phyloP scores from a whole-genome alignment of 2,113 vertebrate genomes.

The Marmota monax region DNA sequence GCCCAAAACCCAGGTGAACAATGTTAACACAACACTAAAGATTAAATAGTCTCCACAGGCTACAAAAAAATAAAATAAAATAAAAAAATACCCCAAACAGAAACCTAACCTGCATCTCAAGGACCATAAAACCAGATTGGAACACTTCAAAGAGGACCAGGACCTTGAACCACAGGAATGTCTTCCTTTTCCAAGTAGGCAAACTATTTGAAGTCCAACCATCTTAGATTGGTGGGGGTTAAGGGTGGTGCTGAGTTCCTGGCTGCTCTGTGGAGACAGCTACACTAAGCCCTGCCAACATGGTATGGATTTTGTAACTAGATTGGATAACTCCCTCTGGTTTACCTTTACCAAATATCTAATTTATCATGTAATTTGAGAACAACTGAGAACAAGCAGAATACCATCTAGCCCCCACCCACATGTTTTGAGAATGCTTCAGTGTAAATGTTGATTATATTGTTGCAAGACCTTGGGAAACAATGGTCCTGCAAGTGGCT shows the following conservation, averaged over 20 bases:
- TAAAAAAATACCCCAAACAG: not conserved
- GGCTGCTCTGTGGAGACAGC: not conserved
- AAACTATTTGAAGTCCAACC: not conserved
- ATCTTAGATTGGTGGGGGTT: not conserved
- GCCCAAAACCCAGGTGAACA: not conserved
- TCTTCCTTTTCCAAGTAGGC: not conserved
- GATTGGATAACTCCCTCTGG: not conserved
- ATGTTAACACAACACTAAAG: rapidly evolving
- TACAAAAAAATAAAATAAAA: too few species aligned
- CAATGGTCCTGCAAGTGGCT: not conserved
- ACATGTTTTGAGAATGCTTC: not conserved
- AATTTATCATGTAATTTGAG: slow-evolving; percentile 8
- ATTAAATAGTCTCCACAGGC: not conserved
- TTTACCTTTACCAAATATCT: not conserved
- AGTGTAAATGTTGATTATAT: too few species aligned
- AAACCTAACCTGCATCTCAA: not conserved
- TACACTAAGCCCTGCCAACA: too few species aligned
- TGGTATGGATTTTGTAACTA: not conserved
- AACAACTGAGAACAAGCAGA: not conserved
- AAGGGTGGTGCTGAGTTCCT: too few species aligned
- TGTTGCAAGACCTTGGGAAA: not conserved
- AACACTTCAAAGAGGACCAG: not conserved
- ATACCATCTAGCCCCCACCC: too few species aligned
- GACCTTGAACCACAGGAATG: not conserved
- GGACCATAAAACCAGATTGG: not conserved